phyloP scores from a whole-genome alignment of 2,888 invertebrate genomes.

The Synergus japonicus region DNA sequence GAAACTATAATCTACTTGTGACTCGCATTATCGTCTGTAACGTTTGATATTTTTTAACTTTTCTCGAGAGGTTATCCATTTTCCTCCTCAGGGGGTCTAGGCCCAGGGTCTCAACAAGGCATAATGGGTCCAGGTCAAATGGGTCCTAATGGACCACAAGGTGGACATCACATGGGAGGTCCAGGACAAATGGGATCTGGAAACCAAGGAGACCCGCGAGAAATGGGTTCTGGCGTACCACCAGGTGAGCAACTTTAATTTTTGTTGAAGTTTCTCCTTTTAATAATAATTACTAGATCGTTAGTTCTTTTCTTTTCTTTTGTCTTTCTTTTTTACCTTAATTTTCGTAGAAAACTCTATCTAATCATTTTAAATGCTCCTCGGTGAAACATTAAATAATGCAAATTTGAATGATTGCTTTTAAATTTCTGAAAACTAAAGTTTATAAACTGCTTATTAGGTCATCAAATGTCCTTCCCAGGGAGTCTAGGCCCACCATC shows the following conservation, averaged over 20 bases:
- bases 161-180: constrained; percentile 63
- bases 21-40: constrained; percentile 26
- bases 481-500: constrained; percentile 26
- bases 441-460: not conserved
- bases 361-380: not conserved
- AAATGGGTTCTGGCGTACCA: constrained; percentile 71
- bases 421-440: not conserved
- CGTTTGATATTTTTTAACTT: constrained; percentile 40
- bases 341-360: not conserved
- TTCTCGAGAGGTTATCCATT: constrained; percentile 32
- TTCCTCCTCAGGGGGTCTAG: constrained; percentile 33
- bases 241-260: constrained; percentile 50
- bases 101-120: constrained; percentile 29
- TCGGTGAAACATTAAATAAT: not conserved
- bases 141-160: constrained; percentile 66
- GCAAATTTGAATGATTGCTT: not conserved
- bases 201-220: constrained; percentile 60
- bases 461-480: constrained; percentile 35
- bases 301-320: no score
- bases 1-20: not conserved
- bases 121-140: constrained; percentile 61
- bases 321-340: no score
- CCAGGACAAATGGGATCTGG: constrained; percentile 51
- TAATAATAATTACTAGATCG: not conserved
- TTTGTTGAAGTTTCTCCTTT: not conserved